A percentile compares a stretch with the other conserved stretches of the same genome.
These are phyloP conservation scores for Ennomos quercinarius DNA, from an alignment of 2,888 invertebrate genomes.

Conservation along the genomic window DNA sequence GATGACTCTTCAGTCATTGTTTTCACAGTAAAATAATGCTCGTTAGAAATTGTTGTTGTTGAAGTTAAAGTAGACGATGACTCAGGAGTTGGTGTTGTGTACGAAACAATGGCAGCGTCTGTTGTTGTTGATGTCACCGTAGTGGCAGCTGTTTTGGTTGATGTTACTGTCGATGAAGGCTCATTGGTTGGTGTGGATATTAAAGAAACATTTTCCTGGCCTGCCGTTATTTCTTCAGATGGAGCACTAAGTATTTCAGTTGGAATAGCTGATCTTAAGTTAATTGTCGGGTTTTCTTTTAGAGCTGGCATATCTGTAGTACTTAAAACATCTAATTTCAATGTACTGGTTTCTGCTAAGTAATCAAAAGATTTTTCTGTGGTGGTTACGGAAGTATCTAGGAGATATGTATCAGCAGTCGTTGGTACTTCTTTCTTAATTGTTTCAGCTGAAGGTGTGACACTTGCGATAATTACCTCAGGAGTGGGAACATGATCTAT, in stretches of 20 bases:
- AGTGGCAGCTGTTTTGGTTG: slow-evolving; percentile 17
- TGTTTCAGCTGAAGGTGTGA: slow-evolving; percentile 48
- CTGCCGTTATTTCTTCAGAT: slow-evolving; percentile 43
- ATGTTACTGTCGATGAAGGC: slow-evolving; percentile 5
- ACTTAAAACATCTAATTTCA: slow-evolving; percentile 42
- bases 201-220: slow-evolving; percentile 5
- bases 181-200: slow-evolving; percentile 10
- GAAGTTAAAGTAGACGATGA: slow-evolving; percentile 16
- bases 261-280: slow-evolving; percentile 72
- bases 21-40: slow-evolving; percentile 2
- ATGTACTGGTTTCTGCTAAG: slow-evolving; percentile 43
- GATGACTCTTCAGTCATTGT: slow-evolving; percentile 21
- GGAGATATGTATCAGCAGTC: slow-evolving; percentile 50
- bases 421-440: slow-evolving; percentile 49
- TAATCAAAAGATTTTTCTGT: slow-evolving; percentile 49
- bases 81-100: not conserved
- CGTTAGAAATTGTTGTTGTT: slow-evolving; percentile 33
- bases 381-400: slow-evolving; percentile 47
- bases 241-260: slow-evolving; percentile 67
- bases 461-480: slow-evolving; percentile 52
- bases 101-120: slow-evolving; percentile 7
- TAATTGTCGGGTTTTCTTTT: slow-evolving; percentile 67
- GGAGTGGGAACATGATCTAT: slow-evolving; percentile 48
- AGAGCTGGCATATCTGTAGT: slow-evolving; percentile 42
- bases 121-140: slow-evolving; percentile 10